Base-by-base conservation (phyloP, 2,113 vertebrate species). In the Aspidoscelis tigris region DNA sequence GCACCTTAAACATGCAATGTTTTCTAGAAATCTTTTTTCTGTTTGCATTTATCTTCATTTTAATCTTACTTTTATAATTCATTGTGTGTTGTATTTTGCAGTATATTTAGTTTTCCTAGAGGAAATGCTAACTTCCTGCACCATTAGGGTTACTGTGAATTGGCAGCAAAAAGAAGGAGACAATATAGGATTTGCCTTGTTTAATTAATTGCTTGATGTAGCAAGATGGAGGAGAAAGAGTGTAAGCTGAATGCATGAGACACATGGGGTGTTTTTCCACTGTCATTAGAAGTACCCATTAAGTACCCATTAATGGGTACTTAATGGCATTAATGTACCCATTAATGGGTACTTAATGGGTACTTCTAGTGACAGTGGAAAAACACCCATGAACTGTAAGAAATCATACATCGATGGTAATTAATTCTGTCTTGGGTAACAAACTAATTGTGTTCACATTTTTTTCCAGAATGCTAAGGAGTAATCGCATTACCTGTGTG, bases 401-500 rank as follows among this genome's bases (percentile, higher is more conserved):
- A 44, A 79, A 79, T 58, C 24, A 73, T 39, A 55, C 75, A 74
- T 39, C 83, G 87, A 70, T 43, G 64, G 58, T 84, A 76, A 73
- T n/a, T 43, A n/a, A 78, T 71, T 81, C 72, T 87, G 18, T 71
- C 39, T 83, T 39, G 83, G 39, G 1, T 93, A 73, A 87, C 72
- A 61, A 86, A 79, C 55, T 73, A 18, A 53, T 53, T 39, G 58
- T 64, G 61, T n/a, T 75, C 68, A 21, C 82, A 22, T 87, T 86
- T 81, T 86, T 82, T 47, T 39, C 73, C 86, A 99, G 99, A 83
- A 99, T 99, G 99, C 92, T 99, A 89, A 96, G 99, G 92, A 99
- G 98, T 88, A 99, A 99, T 94, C 97, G 96, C 2, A 98, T 99
- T 93, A 98, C 96, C 96, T 99, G 99, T 90, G 97, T 99, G 84